Evolutionary conservation across 1,140 invertebrate genomes (phyloP).

Genomic region (Idris sp.): DNA sequence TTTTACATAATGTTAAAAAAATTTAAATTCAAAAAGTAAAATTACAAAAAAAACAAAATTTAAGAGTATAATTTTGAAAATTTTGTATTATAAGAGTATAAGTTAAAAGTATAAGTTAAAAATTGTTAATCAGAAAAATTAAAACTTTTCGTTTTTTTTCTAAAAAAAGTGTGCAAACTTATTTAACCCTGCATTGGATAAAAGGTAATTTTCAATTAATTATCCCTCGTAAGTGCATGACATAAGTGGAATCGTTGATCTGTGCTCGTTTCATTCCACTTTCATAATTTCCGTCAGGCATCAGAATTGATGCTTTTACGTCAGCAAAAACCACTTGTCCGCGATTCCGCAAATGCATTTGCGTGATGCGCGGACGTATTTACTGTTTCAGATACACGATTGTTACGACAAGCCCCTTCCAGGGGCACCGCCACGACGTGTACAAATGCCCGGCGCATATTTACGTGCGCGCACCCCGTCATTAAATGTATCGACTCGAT

Average conservation of each 20-base stretch:
- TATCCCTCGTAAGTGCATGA: conserved; percentile 47
- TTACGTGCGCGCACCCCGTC: conserved; percentile 20
- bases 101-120: too few species aligned
- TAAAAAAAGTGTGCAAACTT: too few species aligned
- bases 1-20: too few species aligned
- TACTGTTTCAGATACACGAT: conserved; percentile 66
- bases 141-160: too few species aligned
- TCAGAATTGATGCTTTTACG: conserved; percentile 57
- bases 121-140: too few species aligned
- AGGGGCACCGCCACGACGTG: conserved; percentile 35
- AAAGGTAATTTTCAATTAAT: conserved; percentile 59
- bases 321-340: conserved; percentile 57
- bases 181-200: too few species aligned
- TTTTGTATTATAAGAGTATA: too few species aligned
- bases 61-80: too few species aligned
- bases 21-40: too few species aligned
- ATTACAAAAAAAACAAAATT: too few species aligned
- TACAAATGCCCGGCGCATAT: conserved; percentile 50
- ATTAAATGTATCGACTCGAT: conserved; percentile 39
- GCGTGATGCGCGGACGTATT: conserved; percentile 58
- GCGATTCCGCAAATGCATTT: conserved; percentile 51
- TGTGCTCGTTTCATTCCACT: conserved; percentile 52
- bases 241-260: conserved; percentile 56
- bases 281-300: conserved; percentile 58
- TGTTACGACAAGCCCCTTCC: conserved; percentile 57